Evolutionary conservation across 1,140 invertebrate genomes (phyloP), one percentile per base, ranked within the genome.

Genomic region (Drosophila oshimai): DNA sequence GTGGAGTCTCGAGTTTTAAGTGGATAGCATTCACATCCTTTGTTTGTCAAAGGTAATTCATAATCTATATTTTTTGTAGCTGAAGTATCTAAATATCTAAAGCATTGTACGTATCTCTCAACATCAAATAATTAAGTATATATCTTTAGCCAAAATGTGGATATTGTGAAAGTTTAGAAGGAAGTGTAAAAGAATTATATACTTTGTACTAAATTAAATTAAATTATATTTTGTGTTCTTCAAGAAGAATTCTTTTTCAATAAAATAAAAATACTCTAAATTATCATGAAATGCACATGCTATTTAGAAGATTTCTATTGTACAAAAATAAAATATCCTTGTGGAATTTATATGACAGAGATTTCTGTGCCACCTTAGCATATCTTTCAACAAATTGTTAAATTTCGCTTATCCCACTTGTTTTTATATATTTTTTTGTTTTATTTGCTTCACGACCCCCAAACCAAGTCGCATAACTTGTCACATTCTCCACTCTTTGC

Each of bases 401-500:
- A 26, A 65, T 37, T 57, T 46, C 17, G 4, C 28, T 58, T 49
- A 36, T 42, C 20, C 41, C 42, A 33, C 6, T 41, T n/a, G 13
- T 36, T 18, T 39, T 29, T 58, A n/a, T n/a, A n/a, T n/a, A n/a
- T n/a, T n/a, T n/a, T n/a, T n/a, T n/a, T n/a, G n/a, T n/a, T n/a
- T n/a, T n/a, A n/a, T n/a, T 29, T 12, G 6, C 12, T 49, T 28
- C 36, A 15, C 12, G 55, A 45, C 26, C 33, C 26, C 20, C 37
- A 39, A 42, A 31, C 26, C 28, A 31, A 20, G 6, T 22, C 50
- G 15, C 57, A 60, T 45, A 61, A 47, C 41, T 64, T 51, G 58
- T 57, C 58, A 65, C 58, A 74, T 74, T 74, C 68, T 51, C 9
- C 36, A 18, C 42, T 39, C 26, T 28, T 58, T n/a, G 34, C 26